Base-by-base conservation (phyloP, 2,888 invertebrate genomes). In the Lepidocyrtoides sp. region DNA sequence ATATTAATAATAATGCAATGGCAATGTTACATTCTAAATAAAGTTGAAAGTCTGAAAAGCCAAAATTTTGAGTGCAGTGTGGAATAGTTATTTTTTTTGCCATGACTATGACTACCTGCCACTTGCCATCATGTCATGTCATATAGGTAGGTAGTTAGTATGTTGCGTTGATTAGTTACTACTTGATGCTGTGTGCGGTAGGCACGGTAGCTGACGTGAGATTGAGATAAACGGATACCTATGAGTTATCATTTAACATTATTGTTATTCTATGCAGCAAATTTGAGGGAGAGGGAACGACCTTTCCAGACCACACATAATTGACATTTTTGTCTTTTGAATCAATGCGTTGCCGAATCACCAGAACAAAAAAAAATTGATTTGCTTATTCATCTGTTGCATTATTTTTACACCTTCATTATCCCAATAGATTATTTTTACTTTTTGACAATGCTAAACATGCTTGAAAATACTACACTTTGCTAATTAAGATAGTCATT, bases 31-130 rank as follows among this genome's bases (percentile, higher is more conserved):
- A 69, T 44, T 75, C 72, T 75, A 75, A 75, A 75, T 75, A 75
- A 75, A 75, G 41, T 75, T 75, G 72, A 44, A 75, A 75, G 72
- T 75, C 44, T 26, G 48, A 75, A 72, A 48, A 48, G 44, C 48
- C 23, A 26, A 66, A n/a, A 14, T 29, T 77, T 77, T 77, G 23
- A 29, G 29, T 77, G 48, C 17, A 51, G 51, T 48, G 26, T 26
- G 29, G 26, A 51, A 54, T 26, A 32, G 51, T 75, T 26, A 12
- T n/a, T 57, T 36, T n/a, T 57, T 17, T 8, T 66, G 66, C 12
- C 66, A 66, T 66, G 63, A 44, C 44, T 26, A 57, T 57, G 72
- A 44, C 20, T 72, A 0, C 41, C 17, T 51, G 77, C 29, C 41
- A 0, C 41, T 20, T 51, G 77, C 29, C 41, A 72, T 72, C 69